phyloP scores from a whole-genome alignment of 2,113 vertebrate species.

The Caloenas nicobarica region DNA sequence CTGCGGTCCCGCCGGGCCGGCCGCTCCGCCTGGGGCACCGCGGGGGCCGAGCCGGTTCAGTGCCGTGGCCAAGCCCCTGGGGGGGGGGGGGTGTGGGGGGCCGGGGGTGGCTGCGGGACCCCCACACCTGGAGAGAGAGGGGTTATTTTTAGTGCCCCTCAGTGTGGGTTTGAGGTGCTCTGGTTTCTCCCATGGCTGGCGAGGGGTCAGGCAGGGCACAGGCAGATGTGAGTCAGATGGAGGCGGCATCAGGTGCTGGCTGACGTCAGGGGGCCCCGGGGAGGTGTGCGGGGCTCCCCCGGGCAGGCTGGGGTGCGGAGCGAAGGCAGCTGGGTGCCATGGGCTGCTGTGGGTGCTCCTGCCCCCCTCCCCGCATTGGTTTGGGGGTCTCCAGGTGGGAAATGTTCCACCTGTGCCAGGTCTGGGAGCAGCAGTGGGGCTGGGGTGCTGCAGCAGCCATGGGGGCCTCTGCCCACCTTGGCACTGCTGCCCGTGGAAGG shows the following conservation, averaged over 20 bases:
- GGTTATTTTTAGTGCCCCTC: not conserved
- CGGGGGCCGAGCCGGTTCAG: not conserved
- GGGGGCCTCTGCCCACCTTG: no score
- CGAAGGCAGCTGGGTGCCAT: no score
- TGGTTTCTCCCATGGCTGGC: not conserved
- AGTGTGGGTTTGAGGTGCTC: not conserved
- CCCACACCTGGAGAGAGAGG: accelerated
- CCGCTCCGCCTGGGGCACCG: not conserved
- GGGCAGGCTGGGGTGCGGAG: accelerated
- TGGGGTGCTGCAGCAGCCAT: no score
- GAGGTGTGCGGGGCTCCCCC: not conserved
- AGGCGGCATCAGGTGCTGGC: not conserved
- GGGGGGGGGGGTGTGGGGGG: no score
- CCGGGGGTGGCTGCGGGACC: not conserved
- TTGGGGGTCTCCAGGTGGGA: no score
- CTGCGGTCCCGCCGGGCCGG: not conserved
- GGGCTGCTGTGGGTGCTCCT: not conserved
- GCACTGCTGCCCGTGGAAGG: no score
- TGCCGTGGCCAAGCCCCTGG: not conserved
- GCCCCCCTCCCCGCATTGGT: no score
- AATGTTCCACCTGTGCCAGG: no score
- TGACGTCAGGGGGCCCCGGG: constrained; percentile 56
- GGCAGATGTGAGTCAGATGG: constrained; percentile 46
- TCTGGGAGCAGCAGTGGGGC: no score
- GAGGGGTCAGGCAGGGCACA: constrained; percentile 16